These are phyloP conservation scores for Drosophila hawaiiensis DNA, from an alignment of 2,888 invertebrate species.

Conservation along the genomic window DNA sequence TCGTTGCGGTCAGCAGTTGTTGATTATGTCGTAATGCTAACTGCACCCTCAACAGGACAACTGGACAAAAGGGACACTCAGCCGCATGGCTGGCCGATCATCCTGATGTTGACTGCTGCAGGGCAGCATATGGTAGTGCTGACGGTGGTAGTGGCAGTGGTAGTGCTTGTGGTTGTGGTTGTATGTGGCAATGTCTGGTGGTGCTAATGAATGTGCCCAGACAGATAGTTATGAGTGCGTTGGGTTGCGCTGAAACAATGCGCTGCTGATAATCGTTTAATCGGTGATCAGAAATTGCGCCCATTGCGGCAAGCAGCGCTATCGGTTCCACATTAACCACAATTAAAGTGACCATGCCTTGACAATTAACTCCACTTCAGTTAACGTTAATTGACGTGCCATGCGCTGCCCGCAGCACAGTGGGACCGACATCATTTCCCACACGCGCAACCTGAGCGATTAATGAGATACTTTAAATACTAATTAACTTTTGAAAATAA, in stretches of 20 bases:
- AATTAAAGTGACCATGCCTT: constrained; percentile 65
- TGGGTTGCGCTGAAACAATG: constrained; percentile 19
- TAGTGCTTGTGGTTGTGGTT: neutral
- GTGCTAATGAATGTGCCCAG: constrained; percentile 39
- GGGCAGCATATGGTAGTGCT: constrained; percentile 52
- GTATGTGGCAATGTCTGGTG: constrained; percentile 2
- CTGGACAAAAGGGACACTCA: constrained; percentile 3
- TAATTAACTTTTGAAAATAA: neutral
- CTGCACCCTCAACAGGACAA: constrained; percentile 23
- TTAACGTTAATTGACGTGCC: constrained; percentile 66
- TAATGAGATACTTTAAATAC: neutral
- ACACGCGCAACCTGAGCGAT: neutral
- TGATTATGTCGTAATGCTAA: constrained; percentile 57
- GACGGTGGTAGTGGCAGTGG: neutral
- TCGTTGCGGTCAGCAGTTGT: constrained; percentile 61
- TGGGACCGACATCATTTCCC: constrained; percentile 13
- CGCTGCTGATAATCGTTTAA: constrained; percentile 66
- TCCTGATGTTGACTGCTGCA: constrained; percentile 15
- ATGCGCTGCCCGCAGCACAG: constrained; percentile 37
- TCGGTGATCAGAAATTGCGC: constrained; percentile 62
- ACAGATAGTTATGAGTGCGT: constrained; percentile 1
- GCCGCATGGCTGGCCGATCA: constrained; percentile 56
- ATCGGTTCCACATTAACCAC: constrained; percentile 72
- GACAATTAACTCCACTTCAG: constrained; percentile 73
- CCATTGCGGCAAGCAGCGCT: constrained; percentile 50